phyloP scores from a whole-genome alignment of 2,888 invertebrate genomes.

The Trachelus stipa region DNA sequence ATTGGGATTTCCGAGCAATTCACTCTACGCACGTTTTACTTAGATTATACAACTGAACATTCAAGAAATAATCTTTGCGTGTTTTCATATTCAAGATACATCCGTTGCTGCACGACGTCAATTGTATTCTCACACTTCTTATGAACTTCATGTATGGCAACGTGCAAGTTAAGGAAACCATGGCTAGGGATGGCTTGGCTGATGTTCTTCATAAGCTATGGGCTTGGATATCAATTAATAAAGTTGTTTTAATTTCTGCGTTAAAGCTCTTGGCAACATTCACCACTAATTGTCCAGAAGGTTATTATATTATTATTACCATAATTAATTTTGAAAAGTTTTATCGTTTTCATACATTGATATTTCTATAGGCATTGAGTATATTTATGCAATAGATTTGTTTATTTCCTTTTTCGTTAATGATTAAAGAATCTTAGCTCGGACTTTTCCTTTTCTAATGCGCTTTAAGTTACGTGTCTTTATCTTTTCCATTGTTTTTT shows the following conservation, averaged over 20 bases:
- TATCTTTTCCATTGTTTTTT: not conserved
- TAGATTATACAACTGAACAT: not conserved
- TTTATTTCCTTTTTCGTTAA: slow-evolving; percentile 22
- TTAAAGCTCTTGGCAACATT: slow-evolving; percentile 74
- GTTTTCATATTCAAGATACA: slow-evolving; percentile 37
- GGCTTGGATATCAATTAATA: slow-evolving; percentile 75
- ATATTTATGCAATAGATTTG: not conserved
- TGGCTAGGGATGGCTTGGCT: slow-evolving; percentile 70
- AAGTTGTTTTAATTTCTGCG: slow-evolving; percentile 68
- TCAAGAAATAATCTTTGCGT: not conserved
- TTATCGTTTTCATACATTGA: slow-evolving; percentile 14
- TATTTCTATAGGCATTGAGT: slow-evolving; percentile 1
- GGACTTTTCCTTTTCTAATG: slow-evolving; percentile 18
- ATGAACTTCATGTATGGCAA: slow-evolving; percentile 73
- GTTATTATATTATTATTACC: slow-evolving; percentile 59
- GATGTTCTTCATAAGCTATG: slow-evolving; percentile 75
- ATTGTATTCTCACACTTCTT: slow-evolving; percentile 70
- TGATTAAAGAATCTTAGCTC: not conserved
- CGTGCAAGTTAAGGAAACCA: slow-evolving; percentile 69
- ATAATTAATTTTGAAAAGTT: not conserved
- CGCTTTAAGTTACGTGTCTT: slow-evolving; percentile 11
- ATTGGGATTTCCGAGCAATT: not conserved
- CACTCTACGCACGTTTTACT: not conserved
- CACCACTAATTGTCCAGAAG: slow-evolving; percentile 73
- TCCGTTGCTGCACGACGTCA: slow-evolving; percentile 71